Base-by-base conservation (phyloP, 2,797 vertebrate genomes). In the Lycodopsis pacificus region DNA sequence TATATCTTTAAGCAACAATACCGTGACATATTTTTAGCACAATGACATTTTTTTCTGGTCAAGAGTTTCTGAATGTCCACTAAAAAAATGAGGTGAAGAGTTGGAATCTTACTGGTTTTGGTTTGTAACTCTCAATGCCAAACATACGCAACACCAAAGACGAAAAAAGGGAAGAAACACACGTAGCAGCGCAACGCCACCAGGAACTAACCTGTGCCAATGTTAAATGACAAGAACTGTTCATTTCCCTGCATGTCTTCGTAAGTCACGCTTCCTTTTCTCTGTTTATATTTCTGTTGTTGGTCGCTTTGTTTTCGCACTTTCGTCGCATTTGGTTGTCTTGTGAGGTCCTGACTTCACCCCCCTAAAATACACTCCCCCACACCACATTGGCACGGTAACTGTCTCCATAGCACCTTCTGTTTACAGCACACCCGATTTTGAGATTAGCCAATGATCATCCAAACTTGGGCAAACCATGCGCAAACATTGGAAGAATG, bases 381-480 rank as follows among this genome's bases (percentile, higher is more conserved):
- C 30, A 53, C 65, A 81, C 30, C 34, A 59, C 65, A 82, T 30
- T 67, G 78, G 49, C 86, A 76, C 6, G 77, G 91, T 59, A 75
- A 89, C 86, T 0, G 80, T 86, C 62, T 79, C 89, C 86, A 91
- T 88, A 70, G 82, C 62, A 79, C 58, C 48, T 70, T 80, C 17
- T 85, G 83, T 84, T 90, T 67, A 81, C 77, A 71, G 22, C 13
- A 67, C 61, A 74, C 44, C 57, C 73, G 36, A 7, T 36, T 7
- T 36, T 54, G 40, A 83, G 14, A 67, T 49, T n/a, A 46, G 15
- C 25, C 25, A 3, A 15, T 36, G 40, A 34, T 65, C 12, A 34
- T 65, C 14, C 65, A 51, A 81, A 36, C 22, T 53, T 2, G 34
- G 30, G 12, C 32, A 71, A 77, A 54, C 53, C 40, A 13, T 9